A percentile compares a stretch with the other conserved stretches of the same genome.
phyloP scores from a whole-genome alignment of 1,140 invertebrate genomes.

The Oedothorax gibbosus region DNA sequence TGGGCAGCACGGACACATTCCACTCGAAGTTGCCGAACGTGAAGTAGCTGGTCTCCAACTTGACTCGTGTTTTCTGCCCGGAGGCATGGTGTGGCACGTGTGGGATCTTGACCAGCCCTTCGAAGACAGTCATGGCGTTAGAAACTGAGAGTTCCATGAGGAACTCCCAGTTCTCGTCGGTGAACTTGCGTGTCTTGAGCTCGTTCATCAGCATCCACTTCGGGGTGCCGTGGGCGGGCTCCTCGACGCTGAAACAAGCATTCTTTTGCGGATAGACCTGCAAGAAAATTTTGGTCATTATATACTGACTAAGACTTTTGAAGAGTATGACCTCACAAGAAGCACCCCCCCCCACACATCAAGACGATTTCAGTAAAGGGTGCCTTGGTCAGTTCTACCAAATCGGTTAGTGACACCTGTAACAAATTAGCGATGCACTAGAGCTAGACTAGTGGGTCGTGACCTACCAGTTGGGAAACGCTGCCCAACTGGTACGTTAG shows the following conservation, averaged over 20 bases:
- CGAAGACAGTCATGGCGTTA: slow-evolving; percentile 81
- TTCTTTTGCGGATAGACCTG: slow-evolving; percentile 77
- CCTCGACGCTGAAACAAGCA: slow-evolving; percentile 77
- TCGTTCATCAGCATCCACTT: slow-evolving; percentile 85
- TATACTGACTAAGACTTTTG: too few relatives aligned
- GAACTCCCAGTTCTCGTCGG: slow-evolving; percentile 86
- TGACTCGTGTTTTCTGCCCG: slow-evolving; percentile 55
- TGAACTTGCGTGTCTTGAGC: slow-evolving; percentile 79
- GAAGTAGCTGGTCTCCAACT: slow-evolving; percentile 80
- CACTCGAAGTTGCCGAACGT: slow-evolving; percentile 86
- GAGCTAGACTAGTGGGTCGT: too few relatives aligned
- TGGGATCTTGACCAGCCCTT: slow-evolving; percentile 75
- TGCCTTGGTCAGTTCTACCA: too few relatives aligned
- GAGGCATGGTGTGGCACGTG: slow-evolving; percentile 68
- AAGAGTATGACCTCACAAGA: too few relatives aligned
- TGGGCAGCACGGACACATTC: slow-evolving; percentile 74
- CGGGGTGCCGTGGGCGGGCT: slow-evolving; percentile 73
- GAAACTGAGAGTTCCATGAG: slow-evolving; percentile 84
- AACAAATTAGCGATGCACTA: too few relatives aligned
- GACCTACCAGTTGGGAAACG: too few relatives aligned
- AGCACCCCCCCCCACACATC: too few relatives aligned
- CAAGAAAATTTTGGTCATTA: too few relatives aligned
- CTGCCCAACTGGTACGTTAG: too few relatives aligned
- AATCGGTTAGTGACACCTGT: too few relatives aligned
- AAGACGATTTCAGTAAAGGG: too few relatives aligned